Base-by-base conservation (phyloP, 1,140 invertebrate genomes). In the Bathynomus jamesi region DNA sequence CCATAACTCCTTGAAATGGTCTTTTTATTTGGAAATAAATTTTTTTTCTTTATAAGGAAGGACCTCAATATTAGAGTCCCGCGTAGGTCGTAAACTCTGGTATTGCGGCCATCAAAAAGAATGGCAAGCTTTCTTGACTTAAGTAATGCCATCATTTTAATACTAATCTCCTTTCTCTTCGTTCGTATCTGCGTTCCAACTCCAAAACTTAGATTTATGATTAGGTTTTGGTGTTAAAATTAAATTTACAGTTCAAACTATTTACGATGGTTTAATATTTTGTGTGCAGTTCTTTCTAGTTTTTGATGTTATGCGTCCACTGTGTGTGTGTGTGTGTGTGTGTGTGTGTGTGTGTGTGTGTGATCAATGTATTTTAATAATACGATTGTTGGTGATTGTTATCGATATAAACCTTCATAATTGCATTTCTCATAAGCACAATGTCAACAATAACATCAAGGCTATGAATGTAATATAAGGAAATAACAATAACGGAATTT, bases 1-100 rank as follows among this genome's bases (percentile, higher is more conserved):
- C 21, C 40, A 53, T 53, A 53, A 17, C 21, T 3, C 13, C 5
- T 3, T 17, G 2, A 2, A 53, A 53, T 21, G 13, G 13, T 53
- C 40, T 53, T 53, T 53, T 53, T 53, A 53, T 53, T 53, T 53
- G 40, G 40, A 53, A 17, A 53, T 53, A 53, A 53, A 53, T 53
- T 17, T 53, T 17, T 17, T 17, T 53, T 53, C 21, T 53, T 53
- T 53, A 17, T 53, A 53, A 53, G 13, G 13, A 53, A 53, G 21
- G 21, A 17, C 21, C 40, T 53, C 40, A 11, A 53, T 17, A 53
- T 53, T 53, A 53, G 21, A 53, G 40, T 53, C 11, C 11, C 13
- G 11, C 40, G 40, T 17, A 53, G 21, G 40, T 53, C 40, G 40
- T 53, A 53, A 53, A 53, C 11, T 53, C 21, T 53, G 13, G 40